Evolutionary conservation across 2,888 invertebrate species (phyloP), one percentile per base, ranked within the genome.

Genomic region (Ophion obscuratus): DNA sequence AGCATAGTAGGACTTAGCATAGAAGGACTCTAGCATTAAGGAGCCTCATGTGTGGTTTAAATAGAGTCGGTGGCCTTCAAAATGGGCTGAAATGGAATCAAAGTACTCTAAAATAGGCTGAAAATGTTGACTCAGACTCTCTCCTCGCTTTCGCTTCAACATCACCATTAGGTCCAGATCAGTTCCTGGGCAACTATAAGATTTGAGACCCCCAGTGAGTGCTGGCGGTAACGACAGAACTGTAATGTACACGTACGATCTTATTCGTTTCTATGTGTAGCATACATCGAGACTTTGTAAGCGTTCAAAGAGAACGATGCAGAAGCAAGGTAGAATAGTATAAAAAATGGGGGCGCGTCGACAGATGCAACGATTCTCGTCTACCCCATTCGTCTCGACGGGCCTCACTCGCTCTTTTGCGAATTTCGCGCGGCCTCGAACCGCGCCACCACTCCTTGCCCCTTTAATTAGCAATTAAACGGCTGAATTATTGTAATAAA

Each of bases 401-500:
- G 5, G 53, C 44, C 31, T 68, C 31, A 31, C 24, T 44, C 24
- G n/a, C 68, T 73, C 70, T 27, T 36, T 70, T 9, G 31, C 44
- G 57, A 68, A 40, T 40, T 20, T 74, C 53, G 70, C 76, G 74
- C 76, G 74, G 40, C 77, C 84, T 71, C 66, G 75, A 73, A 44
- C 27, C 64, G 40, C 17, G 70, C 80, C 62, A 59, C 66, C 67
- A 44, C 78, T 68, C 67, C 78, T 78, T 70, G 80, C 87, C 88
- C 81, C 86, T 87, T 90, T 91, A 90, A 92, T 92, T 91, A 91
- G 90, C 92, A 92, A 92, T 92, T 92, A 91, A 92, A 92, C 90
- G 91, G 89, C 89, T 90, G 90, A 92, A 92, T 92, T 92, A 92
- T 92, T 91, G 91, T 90, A 92, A 92, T 91, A 92, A 92, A 92